Percentiles rank a stretch among this genome's conserved stretches.
Conservation (phyloP, 2,888 invertebrate genomes). For the Drosophila flavopinicola region DNA sequence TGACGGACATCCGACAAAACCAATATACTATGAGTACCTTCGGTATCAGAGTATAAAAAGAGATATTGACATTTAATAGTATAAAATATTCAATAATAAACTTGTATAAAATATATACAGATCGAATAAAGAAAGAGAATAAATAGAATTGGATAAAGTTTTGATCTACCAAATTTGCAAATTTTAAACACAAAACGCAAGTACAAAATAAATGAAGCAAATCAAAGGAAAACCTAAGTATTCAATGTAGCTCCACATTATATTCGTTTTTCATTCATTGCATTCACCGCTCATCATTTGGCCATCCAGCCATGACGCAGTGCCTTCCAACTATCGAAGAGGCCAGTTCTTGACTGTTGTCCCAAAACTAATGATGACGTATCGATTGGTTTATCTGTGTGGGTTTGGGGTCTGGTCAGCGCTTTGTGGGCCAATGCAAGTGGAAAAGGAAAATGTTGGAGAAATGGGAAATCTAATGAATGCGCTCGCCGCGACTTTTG, state of each 20-base stretch:
- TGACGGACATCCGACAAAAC: too few relatives aligned
- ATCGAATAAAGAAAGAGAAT: too few relatives aligned
- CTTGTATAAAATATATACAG: too few relatives aligned
- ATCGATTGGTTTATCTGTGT: constrained; percentile 60
- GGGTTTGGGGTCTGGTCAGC: constrained; percentile 16
- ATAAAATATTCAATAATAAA: too few relatives aligned
- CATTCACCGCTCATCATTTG: constrained; percentile 28
- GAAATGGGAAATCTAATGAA: constrained; percentile 47
- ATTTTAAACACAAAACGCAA: neutral
- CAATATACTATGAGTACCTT: too few relatives aligned
- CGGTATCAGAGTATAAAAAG: too few relatives aligned
- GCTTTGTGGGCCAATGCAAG: constrained; percentile 27
- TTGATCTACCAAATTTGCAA: neutral
- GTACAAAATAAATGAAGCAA: neutral
- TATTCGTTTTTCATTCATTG: constrained; percentile 10
- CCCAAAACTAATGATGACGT: constrained; percentile 67
- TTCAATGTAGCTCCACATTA: neutral
- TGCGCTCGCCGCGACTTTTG: constrained; percentile 55
- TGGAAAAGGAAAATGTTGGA: constrained; percentile 36
- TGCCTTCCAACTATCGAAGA: constrained; percentile 11
- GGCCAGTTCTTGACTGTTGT: constrained; percentile 1
- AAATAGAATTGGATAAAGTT: too few relatives aligned
- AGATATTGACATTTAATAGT: too few relatives aligned
- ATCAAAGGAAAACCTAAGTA: neutral
- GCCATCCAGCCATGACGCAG: constrained; percentile 29